These are phyloP conservation scores for Homalodisca vitripennis DNA, from an alignment of 1,140 invertebrate species.

Conservation along the genomic window DNA sequence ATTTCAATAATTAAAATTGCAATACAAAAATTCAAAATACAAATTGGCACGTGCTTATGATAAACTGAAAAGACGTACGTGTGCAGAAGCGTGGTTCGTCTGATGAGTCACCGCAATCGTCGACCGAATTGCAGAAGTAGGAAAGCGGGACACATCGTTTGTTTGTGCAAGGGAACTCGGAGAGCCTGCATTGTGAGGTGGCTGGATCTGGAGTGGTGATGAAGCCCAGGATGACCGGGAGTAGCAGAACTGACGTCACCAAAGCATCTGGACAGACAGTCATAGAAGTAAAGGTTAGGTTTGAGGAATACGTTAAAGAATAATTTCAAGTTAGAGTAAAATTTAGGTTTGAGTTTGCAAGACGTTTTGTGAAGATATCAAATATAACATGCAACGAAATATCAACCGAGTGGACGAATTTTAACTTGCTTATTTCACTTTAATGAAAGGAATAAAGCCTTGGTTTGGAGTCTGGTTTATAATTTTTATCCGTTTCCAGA, in stretches of 20 bases:
- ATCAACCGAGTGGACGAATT: no score
- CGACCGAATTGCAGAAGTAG: slow-evolving; percentile 77
- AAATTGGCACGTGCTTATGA: neutral
- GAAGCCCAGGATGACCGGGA: slow-evolving; percentile 15
- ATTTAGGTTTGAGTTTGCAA: no score
- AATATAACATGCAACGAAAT: no score
- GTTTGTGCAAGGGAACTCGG: slow-evolving; percentile 78
- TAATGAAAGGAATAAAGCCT: no score
- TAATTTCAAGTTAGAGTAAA: no score
- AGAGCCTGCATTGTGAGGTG: slow-evolving; percentile 61
- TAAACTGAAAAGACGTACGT: slow-evolving; percentile 73
- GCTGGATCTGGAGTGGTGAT: slow-evolving; percentile 40
- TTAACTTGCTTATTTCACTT: no score
- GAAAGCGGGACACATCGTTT: slow-evolving; percentile 76
- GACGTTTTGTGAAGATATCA: no score
- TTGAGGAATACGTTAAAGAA: no score
- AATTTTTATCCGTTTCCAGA: no score
- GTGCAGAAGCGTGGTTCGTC: slow-evolving; percentile 84
- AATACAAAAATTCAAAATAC: neutral
- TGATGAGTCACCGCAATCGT: slow-evolving; percentile 81
- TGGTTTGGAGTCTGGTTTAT: no score
- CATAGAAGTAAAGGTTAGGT: no score
- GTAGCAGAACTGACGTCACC: slow-evolving; percentile 12
- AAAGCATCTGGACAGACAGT: slow-evolving; percentile 18
- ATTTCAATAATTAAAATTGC: no score